Evolutionary conservation across 2,113 vertebrate species (phyloP).

Genomic region (Xenopus laevis): DNA sequence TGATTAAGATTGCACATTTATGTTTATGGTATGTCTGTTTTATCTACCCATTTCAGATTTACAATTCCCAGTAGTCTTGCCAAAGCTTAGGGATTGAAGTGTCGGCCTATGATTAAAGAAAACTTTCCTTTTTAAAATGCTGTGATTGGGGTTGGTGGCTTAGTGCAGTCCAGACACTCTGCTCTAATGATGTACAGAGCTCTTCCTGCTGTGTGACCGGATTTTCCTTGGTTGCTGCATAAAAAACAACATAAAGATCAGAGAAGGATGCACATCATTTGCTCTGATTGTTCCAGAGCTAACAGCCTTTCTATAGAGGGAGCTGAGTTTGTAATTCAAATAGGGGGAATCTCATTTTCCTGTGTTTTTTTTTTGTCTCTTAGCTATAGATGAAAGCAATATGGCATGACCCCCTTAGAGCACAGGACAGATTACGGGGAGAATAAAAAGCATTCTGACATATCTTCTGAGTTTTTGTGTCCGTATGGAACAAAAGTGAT

Average conservation of each 20-base stretch:
- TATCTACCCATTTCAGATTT: slow-evolving; percentile 20
- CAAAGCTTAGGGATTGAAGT: slow-evolving; percentile 28
- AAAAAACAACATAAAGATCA: slow-evolving; percentile 8
- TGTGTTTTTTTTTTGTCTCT: not conserved
- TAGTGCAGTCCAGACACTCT: slow-evolving; percentile 49
- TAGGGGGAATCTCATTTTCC: not conserved
- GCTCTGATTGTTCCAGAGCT: not conserved
- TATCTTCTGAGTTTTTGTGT: slow-evolving; percentile 7
- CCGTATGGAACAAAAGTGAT: not conserved
- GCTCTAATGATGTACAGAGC: slow-evolving; percentile 56
- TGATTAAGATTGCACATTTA: not conserved
- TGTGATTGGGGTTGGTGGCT: slow-evolving; percentile 54
- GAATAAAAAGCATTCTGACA: slow-evolving; percentile 7
- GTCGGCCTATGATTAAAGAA: slow-evolving; percentile 50
- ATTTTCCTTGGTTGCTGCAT: slow-evolving; percentile 5
- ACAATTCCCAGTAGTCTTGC: not conserved
- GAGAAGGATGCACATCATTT: slow-evolving; percentile 20
- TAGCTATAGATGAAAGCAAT: not conserved
- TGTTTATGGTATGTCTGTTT: slow-evolving; percentile 19
- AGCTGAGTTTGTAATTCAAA: not conserved
- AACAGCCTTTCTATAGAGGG: not conserved
- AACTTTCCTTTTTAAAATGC: slow-evolving; percentile 40
- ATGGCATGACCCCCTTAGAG: fast-evolving
- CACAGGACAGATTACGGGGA: not conserved
- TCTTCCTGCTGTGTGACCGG: slow-evolving; percentile 46